Base-by-base conservation (phyloP, 2,113 vertebrate species). In the Amphiprion percula region DNA sequence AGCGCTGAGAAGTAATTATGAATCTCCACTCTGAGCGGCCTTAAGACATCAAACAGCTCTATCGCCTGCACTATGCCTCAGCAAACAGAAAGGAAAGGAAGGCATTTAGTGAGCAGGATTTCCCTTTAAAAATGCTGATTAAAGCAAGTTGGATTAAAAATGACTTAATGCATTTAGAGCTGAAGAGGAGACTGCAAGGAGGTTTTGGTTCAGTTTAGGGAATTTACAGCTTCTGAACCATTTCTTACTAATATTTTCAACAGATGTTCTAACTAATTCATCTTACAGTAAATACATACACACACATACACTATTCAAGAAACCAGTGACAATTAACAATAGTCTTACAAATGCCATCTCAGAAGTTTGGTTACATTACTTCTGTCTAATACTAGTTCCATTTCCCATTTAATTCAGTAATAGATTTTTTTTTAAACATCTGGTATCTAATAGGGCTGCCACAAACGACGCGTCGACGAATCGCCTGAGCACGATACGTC, bases 11-110 rank as follows among this genome's bases (percentile, higher is more conserved):
- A 78, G 59, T 49, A 60, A 82, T 86, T 80, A 76, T 37, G 1
- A 70, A 72, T 73, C 72, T 15, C 54, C 44, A 28, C 59, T 55
- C 26, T 15, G 59, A 82, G 75, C 30, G 74, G 66, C 70, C 79
- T 71, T 47, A 74, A 83, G 63, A 77, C 56, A 81, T 69, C 66
- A 71, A 74, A 61, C 46, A 2, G 63, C 61, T 74, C 63, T 0
- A 68, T 68, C 78, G 64, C 53, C 56, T 44, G 46, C 62, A 23
- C 47, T 30, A n/a, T n/a, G 56, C 44, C 70, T 62, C 28, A 85
- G 74, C 73, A 73, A 66, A 79, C 80, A 70, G 63, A 64, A 23
- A 70, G 68, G 68, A 68, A 21, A 52, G 50, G 67, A 68, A 71
- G 49, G 24, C 52, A 55, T 70, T 82, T 37, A 74, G 67, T 12